A percentile compares a stretch with the other conserved stretches of the same genome.
Conservation (phyloP, 2,113 vertebrate genomes). For the Nerophis ophidion region DNA sequence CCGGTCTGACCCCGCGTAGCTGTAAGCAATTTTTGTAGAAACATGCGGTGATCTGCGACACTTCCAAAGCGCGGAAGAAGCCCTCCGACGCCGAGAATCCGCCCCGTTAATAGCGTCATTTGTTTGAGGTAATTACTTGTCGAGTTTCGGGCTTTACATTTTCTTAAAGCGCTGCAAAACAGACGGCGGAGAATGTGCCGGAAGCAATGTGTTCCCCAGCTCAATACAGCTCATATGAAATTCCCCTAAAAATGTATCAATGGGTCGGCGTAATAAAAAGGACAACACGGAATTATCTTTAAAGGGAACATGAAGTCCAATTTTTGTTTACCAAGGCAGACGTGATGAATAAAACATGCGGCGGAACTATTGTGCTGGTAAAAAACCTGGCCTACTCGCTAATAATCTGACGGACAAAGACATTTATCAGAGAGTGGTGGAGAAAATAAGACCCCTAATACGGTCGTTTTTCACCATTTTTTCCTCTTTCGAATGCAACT, state of each 20-base stretch:
- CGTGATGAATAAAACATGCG: constrained; percentile 54
- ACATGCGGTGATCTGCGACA: not conserved
- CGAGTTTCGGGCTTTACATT: constrained; percentile 32
- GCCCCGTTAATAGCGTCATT: constrained; percentile 37
- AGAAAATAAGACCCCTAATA: constrained; percentile 33
- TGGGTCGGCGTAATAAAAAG: constrained; percentile 37
- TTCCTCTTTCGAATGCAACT: constrained; percentile 33
- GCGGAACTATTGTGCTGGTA: constrained; percentile 17
- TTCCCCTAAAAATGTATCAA: constrained; percentile 29
- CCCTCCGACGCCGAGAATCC: not conserved
- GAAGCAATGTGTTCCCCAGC: constrained; percentile 33
- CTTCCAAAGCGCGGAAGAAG: not conserved
- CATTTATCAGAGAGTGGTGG: constrained; percentile 11
- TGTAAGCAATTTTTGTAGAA: no score
- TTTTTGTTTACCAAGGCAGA: constrained; percentile 49
- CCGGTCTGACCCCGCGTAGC: no score
- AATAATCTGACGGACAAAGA: constrained; percentile 46
- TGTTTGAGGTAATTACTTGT: constrained; percentile 58
- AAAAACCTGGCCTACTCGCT: constrained; percentile 15
- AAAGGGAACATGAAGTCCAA: constrained; percentile 41
- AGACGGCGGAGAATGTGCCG: constrained; percentile 26
- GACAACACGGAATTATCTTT: constrained; percentile 43
- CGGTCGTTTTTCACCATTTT: constrained; percentile 24
- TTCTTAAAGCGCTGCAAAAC: constrained; percentile 38
- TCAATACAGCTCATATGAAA: constrained; percentile 36